Evolutionary conservation across 2,797 vertebrate genomes (phyloP), one percentile per base, ranked within the genome.

Genomic region (Salmo trutta): DNA sequence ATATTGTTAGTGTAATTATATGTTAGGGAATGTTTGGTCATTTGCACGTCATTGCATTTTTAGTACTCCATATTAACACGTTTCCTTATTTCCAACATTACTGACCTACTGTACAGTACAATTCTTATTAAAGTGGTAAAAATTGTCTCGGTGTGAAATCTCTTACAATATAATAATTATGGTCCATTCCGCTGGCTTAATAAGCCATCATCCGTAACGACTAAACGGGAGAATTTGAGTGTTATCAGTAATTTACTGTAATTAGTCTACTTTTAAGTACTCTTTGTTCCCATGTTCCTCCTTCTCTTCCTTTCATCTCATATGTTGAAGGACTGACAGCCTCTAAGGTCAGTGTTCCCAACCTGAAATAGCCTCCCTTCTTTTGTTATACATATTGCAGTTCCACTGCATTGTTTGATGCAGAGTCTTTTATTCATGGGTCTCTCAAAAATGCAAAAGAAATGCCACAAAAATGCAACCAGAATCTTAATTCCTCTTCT

Each of bases 181-280:
- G 78, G 85, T 82, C 86, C 88, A 85, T 91, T 89, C 88, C 86
- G 73, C 79, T 64, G 78, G 87, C 81, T 90, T 90, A 86, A 86
- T 87, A 84, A 90, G 85, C 80, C 86, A 90, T 91, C 90, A 86
- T 83, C 72, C 74, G 78, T 73, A 82, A 83, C 80, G 85, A 86
- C 72, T 59, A 69, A 73, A 88, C 81, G 74, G 89, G 56, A 85
- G 81, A 80, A 90, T 87, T 90, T 85, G 31, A 84, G 75, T 1
- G 14, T 85, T 90, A 92, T 91, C 86, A 83, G 81, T 84, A 59
- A 87, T 91, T 89, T 85, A 79, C 84, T 69, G 78, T 90, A 92
- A 92, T 91, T 91, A 47, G 68, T 77, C 79, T 79, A 74, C 82
- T 88, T 89, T 91, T 89, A 74, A 88, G 84, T 79, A 83, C 80